Evolutionary conservation across 2,888 invertebrate species (phyloP), one percentile per base, ranked within the genome.

Genomic region (Oithona nana): DNA sequence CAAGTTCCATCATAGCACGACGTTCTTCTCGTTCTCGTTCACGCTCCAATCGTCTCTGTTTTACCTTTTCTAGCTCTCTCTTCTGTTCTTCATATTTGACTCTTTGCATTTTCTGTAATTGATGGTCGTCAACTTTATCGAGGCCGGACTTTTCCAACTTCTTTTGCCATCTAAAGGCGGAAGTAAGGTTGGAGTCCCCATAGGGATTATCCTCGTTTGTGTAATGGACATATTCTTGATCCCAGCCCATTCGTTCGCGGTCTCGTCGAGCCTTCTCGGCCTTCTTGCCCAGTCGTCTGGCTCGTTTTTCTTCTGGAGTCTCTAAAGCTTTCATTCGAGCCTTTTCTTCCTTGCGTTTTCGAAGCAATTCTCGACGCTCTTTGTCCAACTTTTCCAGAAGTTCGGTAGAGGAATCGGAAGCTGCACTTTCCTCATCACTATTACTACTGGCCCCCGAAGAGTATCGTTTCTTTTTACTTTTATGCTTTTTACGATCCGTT

Each of bases 151-250:
- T 88, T 64, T 93, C 86, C 57, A 95, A 76, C 73, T 99, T 98
- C 74, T 97, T 97, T 26, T 79, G 79, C 98, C 98, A 99, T 0
- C 94, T 88, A 74, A 98, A 99, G 0, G 92, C 88, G 31, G 94
- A 85, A 3, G 94, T 80, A 49, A 98, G 79, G 69, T 92, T 90
- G 0, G 88, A 88, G 77, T 98, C 98, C 0, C 97, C 97, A 73
- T 97, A 98, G 0, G 98, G 98, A 75, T 98, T 98, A 73, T 98
- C 95, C 60, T 88, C 86, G 73, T 98, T 94, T 0, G 97, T 95
- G 71, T 97, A 98, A 16, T 39, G 39, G 65, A 93, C 81, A 71
- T 93, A 93, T 73, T 95, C 94, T 66, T 86, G 88, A 73, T 94
- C 94, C 94, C 93, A 94, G 4, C 94, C 94, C 92, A 94, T 93